Evolutionary conservation across 2,113 vertebrate genomes (phyloP), one percentile per base, ranked within the genome.

Genomic region (Canis aureus): DNA sequence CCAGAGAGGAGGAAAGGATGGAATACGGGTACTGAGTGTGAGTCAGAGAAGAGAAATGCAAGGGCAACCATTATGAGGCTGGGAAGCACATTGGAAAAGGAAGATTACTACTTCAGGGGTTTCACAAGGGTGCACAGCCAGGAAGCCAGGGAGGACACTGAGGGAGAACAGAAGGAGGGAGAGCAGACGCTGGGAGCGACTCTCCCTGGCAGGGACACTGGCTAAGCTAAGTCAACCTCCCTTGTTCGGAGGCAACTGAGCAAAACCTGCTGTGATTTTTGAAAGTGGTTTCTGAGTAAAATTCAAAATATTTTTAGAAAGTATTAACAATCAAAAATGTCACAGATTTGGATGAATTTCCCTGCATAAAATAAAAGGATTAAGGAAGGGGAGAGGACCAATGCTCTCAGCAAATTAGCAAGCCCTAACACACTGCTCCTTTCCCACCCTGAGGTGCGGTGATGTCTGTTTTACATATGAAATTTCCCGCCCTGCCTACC

Each of bases 231-330:
- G 62, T 2, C 15, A 11, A 12, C 11, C 51, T 20, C 22, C 78
- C 51, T 66, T 12, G 53, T 49, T 80, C n/a, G 25, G 79, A 35
- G 19, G 38, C 29, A 13, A 49, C 51, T 60, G 11, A 51, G 35
- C 27, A 7, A 79, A 9, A 32, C 7, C 73, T 8, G 4, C 2
- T 1, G 20, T 60, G 59, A 62, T 22, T 66, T 85, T 23, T 59
- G 32, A 60, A 88, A 91, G 2, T 11, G 1, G 22, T 53, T 66
- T 74, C 55, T 7, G 17, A 60, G 62, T 43, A 88, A 91, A 71
- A 79, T 59, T 81, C 79, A 90, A 94, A 71, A 38, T 8, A 13
- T 43, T 27, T 83, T 93, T 90, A 90, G 49, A 78, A 96, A 94
- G 81, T 49, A 55, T 8, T 6, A 8, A 3, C 20, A 81, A 66